Evolutionary conservation across 2,888 invertebrate genomes (phyloP), one percentile per base, ranked within the genome.

Genomic region (Cheilosia vulpina): DNA sequence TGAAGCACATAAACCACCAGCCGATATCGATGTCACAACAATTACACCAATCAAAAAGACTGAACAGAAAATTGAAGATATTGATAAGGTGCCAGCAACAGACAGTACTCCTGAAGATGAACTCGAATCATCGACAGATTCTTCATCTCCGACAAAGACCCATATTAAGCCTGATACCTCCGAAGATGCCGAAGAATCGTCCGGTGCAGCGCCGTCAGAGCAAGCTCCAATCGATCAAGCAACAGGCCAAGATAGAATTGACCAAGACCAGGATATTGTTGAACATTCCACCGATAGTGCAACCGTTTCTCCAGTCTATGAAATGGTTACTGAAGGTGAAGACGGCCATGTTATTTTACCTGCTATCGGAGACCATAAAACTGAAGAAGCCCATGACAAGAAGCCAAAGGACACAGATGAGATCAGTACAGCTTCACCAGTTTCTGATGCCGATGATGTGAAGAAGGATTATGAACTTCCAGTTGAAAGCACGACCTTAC

Each of bases 121-220:
- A 19, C 45, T 60, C 17, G 13, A 65, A 63, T 50, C 60, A 13
- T 6, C 24, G 0, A 43, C 62, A 19, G 45, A 45, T 2, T 17
- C 55, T 13, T 41, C 57, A 21, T 71, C 83, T 31, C 87, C 87
- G 50, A 85, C 87, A 82, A 84, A 88, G 65, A 75, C 75, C 76
- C 62, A 85, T 41, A 63, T 75, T 55, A 45, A 34, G 27, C 55
- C 60, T 11, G 57, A 50, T 15, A 5, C 21, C 3, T 13, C 31
- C 7, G 43, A 34, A 31, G 38, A 73, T 21, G 60, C 82, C 45
- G 57, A 80, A 80, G 62, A 62, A 81, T 72, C 50, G n/a, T 73
- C 87, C 68, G 66, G 83, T 78, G 65, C 34, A 38, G 72, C 63
- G 2, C 71, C 65, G 11, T 45, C 68, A 0, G 63, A 79, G 15